Conservation (phyloP, 2,797 vertebrate genomes). For the Sus cebifrons region DNA sequence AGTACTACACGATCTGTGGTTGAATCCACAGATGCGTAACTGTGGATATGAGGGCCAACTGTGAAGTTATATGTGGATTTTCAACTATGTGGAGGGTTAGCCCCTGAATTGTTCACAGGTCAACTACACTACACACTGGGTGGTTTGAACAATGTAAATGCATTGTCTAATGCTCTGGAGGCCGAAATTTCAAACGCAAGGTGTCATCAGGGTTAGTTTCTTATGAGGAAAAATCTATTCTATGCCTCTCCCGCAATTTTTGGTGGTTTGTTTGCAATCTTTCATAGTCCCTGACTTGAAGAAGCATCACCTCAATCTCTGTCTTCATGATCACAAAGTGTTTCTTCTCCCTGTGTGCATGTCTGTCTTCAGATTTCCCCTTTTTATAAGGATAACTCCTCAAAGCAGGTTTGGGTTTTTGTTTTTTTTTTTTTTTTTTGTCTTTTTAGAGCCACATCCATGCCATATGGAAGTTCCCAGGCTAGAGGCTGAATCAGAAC, state of each 20-base stretch:
- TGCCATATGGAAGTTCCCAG: too few relatives aligned
- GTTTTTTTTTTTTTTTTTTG: too few relatives aligned
- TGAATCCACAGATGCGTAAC: background rate
- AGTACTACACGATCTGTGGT: rapidly evolving
- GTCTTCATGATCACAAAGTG: background rate
- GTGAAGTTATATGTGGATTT: background rate
- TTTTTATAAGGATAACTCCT: background rate
- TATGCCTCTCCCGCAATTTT: background rate
- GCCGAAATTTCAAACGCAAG: background rate
- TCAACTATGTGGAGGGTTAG: background rate
- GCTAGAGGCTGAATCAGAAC: too few relatives aligned
- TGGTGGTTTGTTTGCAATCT: background rate
- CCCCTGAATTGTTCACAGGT: background rate
- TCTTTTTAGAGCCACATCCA: too few relatives aligned
- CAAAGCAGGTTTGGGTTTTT: too few relatives aligned
- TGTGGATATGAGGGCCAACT: rapidly evolving
- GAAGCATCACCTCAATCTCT: background rate
- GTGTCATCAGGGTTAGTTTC: background rate
- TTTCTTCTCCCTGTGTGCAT: background rate
- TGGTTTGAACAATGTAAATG: background rate
- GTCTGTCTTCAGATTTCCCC: background rate
- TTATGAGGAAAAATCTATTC: background rate
- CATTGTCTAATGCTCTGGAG: background rate
- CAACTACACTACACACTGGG: rapidly evolving
- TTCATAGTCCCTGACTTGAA: background rate